Evolutionary conservation across 1,140 invertebrate genomes (phyloP), one percentile per base, ranked within the genome.

Genomic region (Trichonephila inaurata): DNA sequence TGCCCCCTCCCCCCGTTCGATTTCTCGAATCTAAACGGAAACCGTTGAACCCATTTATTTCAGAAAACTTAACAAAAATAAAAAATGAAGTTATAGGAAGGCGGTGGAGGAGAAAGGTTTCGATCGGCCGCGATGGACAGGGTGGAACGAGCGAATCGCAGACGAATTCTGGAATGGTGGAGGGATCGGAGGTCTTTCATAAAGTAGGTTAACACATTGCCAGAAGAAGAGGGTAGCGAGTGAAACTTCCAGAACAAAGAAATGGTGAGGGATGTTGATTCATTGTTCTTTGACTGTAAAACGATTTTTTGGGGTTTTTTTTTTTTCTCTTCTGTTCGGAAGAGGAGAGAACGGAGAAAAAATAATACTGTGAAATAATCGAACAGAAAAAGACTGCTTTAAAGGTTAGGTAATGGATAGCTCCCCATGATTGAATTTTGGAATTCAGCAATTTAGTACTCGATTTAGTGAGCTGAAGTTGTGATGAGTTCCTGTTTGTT

Each of bases 201-300:
- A 69, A 69, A 69, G 66, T 69, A 69, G 66, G 66, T 69, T 28
- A 69, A 69, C 66, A 69, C 66, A 24, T 24, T 69, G 21, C 66
- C 7, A 12, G 51, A 51, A 8, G 51, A 12, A 51, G 51, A 51
- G 51, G 51, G 51, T 12, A 24, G 0, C n/a, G 66, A n/a, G n/a
- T 12, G 66, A 69, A n/a, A 69, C 28, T 69, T 69, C 66, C 66
- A 69, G 66, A n/a, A 24, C n/a, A 69, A 24, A 21, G 66, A 69
- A 24, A 69, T 69, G 66, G n/a, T 69, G n/a, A 69, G 66, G 66
- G 66, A 14, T 28, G 28, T 69, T 24, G 66, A 69, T 69, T 69
- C n/a, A 28, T 40, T 40, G n/a, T 69, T n/a, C 66, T 28, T 69
- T 69, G 28, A n/a, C 66, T 24, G n/a, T 28, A 24, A 24, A n/a